Percentiles rank a stretch among this genome's conserved stretches.
phyloP scores from a whole-genome alignment of 2,888 invertebrate genomes.

The Cynaeus angustus region DNA sequence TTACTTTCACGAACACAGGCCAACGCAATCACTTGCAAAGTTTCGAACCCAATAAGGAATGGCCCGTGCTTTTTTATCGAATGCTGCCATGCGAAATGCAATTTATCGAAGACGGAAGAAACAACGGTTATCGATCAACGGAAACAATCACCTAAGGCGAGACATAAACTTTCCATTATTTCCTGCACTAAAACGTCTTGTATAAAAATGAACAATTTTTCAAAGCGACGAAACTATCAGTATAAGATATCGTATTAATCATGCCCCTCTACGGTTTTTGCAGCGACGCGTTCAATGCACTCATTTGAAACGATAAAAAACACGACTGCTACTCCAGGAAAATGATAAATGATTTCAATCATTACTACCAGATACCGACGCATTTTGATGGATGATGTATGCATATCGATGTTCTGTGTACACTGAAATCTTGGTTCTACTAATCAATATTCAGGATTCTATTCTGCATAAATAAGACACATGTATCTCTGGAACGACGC shows the following conservation, averaged over 20 bases:
- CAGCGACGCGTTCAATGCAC: constrained; percentile 49
- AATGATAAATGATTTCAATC: constrained; percentile 62
- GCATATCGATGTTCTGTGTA: constrained; percentile 47
- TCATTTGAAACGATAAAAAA: constrained; percentile 50
- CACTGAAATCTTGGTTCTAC: constrained; percentile 30
- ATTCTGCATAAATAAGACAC: constrained; percentile 40
- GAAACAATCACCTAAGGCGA: constrained; percentile 52
- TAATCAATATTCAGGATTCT: constrained; percentile 42
- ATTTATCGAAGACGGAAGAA: constrained; percentile 45
- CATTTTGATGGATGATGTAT: constrained; percentile 57
- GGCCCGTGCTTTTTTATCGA: constrained; percentile 8
- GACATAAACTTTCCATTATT: constrained; percentile 54
- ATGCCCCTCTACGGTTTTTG: constrained; percentile 42
- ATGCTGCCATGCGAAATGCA: constrained; percentile 19
- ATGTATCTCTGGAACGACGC: constrained; percentile 18
- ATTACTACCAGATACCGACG: constrained; percentile 59
- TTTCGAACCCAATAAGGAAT: constrained; percentile 12
- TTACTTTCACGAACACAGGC: constrained; percentile 16
- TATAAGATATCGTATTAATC: constrained; percentile 53
- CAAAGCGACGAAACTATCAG: constrained; percentile 51
- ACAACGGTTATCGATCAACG: constrained; percentile 50
- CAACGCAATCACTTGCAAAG: constrained; percentile 14
- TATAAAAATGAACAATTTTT: constrained; percentile 52
- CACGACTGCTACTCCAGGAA: constrained; percentile 41
- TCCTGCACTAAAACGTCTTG: constrained; percentile 49